phyloP scores from a whole-genome alignment of 2,797 vertebrate species.

The Tachyglossus aculeatus region DNA sequence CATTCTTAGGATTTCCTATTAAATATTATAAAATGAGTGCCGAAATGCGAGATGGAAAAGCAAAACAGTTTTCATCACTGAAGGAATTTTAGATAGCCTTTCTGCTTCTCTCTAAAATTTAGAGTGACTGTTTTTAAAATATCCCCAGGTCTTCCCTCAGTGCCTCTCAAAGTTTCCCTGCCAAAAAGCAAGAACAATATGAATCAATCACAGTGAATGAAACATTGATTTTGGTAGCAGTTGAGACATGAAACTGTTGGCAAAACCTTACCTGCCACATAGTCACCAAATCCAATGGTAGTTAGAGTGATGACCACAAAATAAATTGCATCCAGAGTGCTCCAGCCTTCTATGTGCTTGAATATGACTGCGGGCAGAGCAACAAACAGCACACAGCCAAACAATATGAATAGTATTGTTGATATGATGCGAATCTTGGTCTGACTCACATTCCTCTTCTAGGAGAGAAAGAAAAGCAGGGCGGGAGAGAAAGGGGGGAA shows the following conservation, averaged over 20 bases:
- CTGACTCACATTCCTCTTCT: constrained; percentile 98
- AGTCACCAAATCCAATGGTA: constrained; percentile 97
- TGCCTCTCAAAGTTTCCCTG: too few species aligned
- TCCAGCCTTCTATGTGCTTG: constrained; percentile 98
- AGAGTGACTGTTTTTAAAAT: too few species aligned
- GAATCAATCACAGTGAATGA: neutral
- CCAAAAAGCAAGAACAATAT: neutral
- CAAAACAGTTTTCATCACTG: too few species aligned
- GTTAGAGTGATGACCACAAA: constrained; percentile 98
- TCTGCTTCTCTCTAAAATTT: too few species aligned
- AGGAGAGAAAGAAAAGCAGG: constrained; percentile 33
- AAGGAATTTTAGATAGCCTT: too few species aligned
- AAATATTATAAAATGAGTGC: too few species aligned
- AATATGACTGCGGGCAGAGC: constrained; percentile 94
- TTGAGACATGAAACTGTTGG: neutral
- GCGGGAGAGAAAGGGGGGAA: neutral
- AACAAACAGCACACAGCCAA: constrained; percentile 97
- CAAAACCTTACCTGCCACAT: constrained; percentile 87
- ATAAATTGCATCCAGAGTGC: constrained; percentile 94
- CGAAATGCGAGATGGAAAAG: too few species aligned
- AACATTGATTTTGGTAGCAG: neutral
- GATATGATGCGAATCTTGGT: constrained; percentile 98
- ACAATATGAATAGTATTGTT: constrained; percentile 94
- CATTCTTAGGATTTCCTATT: too few species aligned
- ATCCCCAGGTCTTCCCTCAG: too few species aligned